Base-by-base conservation (phyloP, 1,140 invertebrate genomes). In the Lineus longissimus region DNA sequence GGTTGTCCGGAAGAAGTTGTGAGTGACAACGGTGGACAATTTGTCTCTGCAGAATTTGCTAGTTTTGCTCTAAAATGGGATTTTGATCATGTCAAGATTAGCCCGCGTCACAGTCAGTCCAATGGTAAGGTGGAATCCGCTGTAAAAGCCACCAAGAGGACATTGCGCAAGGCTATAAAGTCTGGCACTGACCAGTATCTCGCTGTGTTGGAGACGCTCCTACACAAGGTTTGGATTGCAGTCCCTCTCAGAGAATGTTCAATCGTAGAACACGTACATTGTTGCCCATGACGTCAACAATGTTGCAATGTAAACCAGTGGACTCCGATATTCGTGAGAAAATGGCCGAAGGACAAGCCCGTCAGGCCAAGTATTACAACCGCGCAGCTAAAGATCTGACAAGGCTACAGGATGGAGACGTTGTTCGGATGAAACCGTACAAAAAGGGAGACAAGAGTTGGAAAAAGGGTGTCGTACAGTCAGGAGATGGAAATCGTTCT, bases 121-220 rank as follows among this genome's bases (percentile, higher is more conserved):
- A 68, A 65, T 62, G 63, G 66, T 2, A 66, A 66, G 36, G 67
- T 29, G 22, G 64, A 69, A 36, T 22, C 31, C 17, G 36, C 64
- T 22, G 63, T 71, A 0, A 57, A 65, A 30, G 51, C 57, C 15
- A 55, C 57, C 15, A 70, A 70, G 51, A 30, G 55, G 13, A 13
- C 67, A 17, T n/a, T 67, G 2, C 55, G 30, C 6, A 63, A 59
- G 27, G 36, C 45, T 2, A 51, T 47, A 33, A 43, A 41, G 7
- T 9, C 6, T 19, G 58, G 36, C 11, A n/a, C 19, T 22, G 60
- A 68, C 19, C 36, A 33, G 9, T 64, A n/a, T 9, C 30, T 55
- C 25, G 60, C 60, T 13, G 4, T 64, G 7, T 27, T 67, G 41
- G 58, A 67, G 11, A 57, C 31, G 64, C 66, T 2, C 61, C 62